These are phyloP conservation scores for Talpa occidentalis DNA, from an alignment of 2,113 vertebrate species.

Conservation along the genomic window DNA sequence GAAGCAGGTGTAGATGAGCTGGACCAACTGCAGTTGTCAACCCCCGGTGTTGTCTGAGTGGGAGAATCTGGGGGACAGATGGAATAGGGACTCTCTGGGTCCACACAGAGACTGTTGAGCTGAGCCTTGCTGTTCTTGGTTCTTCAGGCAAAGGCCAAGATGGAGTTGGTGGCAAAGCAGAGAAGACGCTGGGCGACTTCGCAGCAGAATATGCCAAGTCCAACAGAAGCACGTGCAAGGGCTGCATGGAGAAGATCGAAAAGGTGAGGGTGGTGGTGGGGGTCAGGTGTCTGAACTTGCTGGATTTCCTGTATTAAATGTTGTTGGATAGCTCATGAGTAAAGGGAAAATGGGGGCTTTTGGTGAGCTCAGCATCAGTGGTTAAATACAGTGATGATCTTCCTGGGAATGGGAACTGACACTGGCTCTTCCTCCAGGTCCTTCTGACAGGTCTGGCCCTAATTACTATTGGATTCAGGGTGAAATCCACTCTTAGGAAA, in stretches of 20 bases:
- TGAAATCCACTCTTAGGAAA: no score
- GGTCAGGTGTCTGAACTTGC: fast-evolving
- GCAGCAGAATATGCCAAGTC: conserved; percentile 98
- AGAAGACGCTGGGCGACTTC: conserved; percentile 94
- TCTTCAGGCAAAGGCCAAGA: conserved; percentile 88
- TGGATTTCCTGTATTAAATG: neutral
- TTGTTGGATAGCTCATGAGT: neutral
- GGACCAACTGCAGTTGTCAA: neutral
- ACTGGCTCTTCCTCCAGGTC: neutral
- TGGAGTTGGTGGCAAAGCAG: conserved; percentile 88
- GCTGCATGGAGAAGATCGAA: conserved; percentile 96
- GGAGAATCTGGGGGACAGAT: no score
- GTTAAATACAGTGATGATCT: neutral
- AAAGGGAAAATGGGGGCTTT: neutral
- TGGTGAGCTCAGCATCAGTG: neutral
- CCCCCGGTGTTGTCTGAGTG: neutral
- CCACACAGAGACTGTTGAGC: neutral
- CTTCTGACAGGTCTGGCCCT: neutral
- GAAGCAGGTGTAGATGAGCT: fast-evolving
- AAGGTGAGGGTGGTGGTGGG: conserved; percentile 87
- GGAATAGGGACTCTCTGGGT: neutral
- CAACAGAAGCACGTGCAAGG: conserved; percentile 98
- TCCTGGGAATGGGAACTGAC: neutral
- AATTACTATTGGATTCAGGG: no score
- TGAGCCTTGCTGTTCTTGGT: neutral